Conservation (phyloP, 2,797 vertebrate species). For the Sebastes paucispinis region DNA sequence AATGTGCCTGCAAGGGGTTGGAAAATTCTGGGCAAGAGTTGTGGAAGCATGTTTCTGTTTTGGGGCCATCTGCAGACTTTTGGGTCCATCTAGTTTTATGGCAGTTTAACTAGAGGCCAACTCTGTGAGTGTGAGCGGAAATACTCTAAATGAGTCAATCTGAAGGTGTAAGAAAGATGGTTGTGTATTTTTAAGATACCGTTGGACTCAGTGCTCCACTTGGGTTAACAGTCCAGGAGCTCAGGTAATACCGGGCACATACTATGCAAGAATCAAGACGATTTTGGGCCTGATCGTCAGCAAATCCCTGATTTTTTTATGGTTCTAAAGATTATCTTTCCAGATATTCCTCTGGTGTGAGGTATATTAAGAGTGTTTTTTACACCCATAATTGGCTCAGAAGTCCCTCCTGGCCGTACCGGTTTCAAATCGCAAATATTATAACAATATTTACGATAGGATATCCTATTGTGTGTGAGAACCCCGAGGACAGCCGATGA, state of each 20-base stretch:
- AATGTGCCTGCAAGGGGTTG: background rate
- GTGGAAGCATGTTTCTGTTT: background rate
- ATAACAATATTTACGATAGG: too few relatives aligned
- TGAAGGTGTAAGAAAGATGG: background rate
- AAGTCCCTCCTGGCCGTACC: too few relatives aligned
- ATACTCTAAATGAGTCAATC: background rate
- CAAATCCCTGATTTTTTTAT: too few relatives aligned
- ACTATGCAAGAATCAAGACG: too few relatives aligned
- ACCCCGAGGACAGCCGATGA: too few relatives aligned
- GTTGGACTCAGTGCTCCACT: background rate
- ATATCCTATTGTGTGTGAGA: too few relatives aligned
- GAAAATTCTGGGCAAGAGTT: background rate
- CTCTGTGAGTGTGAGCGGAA: background rate
- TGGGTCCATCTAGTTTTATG: conserved; percentile 14
- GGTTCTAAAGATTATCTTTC: too few relatives aligned
- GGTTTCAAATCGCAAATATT: too few relatives aligned
- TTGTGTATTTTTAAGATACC: background rate
- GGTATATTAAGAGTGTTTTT: too few relatives aligned
- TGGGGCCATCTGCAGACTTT: conserved; percentile 7
- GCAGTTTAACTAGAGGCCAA: background rate
- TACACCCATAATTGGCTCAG: too few relatives aligned
- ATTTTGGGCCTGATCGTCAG: too few relatives aligned
- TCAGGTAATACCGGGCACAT: background rate
- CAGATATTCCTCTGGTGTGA: too few relatives aligned
- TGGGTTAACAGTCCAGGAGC: background rate